These are phyloP conservation scores for Epizoanthus rinbou DNA, from an alignment of 92 coral and sea anemone species.

Conservation along the genomic window DNA sequence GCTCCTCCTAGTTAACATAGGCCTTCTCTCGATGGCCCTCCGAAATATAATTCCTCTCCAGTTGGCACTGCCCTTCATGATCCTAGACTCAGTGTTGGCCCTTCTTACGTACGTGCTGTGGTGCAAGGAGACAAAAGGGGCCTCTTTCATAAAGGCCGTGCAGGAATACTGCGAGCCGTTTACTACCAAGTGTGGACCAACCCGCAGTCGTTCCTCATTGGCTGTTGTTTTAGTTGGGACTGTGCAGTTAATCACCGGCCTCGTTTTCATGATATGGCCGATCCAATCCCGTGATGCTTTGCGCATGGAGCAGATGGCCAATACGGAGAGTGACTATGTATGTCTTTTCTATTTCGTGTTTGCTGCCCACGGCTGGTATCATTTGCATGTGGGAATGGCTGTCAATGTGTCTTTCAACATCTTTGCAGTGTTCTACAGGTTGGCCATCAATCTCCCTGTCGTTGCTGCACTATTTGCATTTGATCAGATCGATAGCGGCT, in stretches of 20 bases:
- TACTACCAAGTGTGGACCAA: not conserved
- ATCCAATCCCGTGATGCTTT: conserved; percentile 33
- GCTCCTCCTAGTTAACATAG: conserved; percentile 20
- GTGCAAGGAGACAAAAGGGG: conserved; percentile 43
- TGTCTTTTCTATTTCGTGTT: conserved; percentile 7
- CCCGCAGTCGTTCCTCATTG: not conserved
- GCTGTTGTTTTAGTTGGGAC: not conserved
- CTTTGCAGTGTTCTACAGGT: conserved; percentile 53
- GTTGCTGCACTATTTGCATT: conserved; percentile 23
- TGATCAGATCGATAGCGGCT: conserved; percentile 28
- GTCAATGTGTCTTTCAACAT: conserved; percentile 41
- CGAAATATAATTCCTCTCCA: conserved; percentile 40
- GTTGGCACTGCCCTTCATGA: conserved; percentile 2
- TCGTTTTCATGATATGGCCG: conserved; percentile 22
- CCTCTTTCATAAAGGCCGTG: conserved; percentile 38
- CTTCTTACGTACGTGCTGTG: conserved; percentile 46
- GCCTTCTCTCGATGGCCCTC: conserved; percentile 7
- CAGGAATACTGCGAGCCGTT: not conserved
- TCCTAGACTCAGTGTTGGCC: conserved; percentile 49
- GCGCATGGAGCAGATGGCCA: conserved; percentile 34
- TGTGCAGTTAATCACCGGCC: conserved; percentile 5
- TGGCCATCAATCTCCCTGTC: conserved; percentile 45
- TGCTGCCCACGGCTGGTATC: conserved; percentile 46
- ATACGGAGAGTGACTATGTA: conserved; percentile 31
- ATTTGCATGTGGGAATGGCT: conserved; percentile 51